Conservation (phyloP, 2,888 invertebrate genomes). For the Pammene aurita region DNA sequence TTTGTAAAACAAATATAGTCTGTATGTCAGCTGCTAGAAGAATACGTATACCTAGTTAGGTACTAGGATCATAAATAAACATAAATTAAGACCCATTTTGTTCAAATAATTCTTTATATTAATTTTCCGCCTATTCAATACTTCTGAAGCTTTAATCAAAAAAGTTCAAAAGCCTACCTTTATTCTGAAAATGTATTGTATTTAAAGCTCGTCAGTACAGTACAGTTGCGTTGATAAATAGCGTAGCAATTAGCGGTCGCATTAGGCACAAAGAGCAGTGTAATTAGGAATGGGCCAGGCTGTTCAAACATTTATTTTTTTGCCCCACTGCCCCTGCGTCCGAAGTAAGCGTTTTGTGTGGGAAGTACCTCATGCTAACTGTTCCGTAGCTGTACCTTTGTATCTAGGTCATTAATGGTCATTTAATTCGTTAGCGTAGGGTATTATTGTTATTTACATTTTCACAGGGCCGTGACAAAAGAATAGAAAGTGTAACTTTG, state of each 20-base stretch:
- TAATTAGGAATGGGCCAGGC: slow-evolving; percentile 41
- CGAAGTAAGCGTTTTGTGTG: slow-evolving; percentile 11
- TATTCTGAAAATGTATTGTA: slow-evolving; percentile 29
- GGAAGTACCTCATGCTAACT: slow-evolving; percentile 5
- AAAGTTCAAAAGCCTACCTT: slow-evolving; percentile 19
- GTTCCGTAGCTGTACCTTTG: slow-evolving; percentile 14
- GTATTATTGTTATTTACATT: too few relatives aligned
- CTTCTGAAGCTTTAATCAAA: slow-evolving; percentile 1
- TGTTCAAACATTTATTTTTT: slow-evolving; percentile 42
- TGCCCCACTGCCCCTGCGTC: slow-evolving; percentile 39
- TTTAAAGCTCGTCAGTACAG: slow-evolving; percentile 38
- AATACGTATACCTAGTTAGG: too few relatives aligned
- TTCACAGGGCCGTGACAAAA: too few relatives aligned
- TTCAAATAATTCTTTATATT: not conserved
- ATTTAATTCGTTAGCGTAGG: too few relatives aligned
- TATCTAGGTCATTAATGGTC: not conserved
- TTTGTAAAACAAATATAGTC: too few relatives aligned
- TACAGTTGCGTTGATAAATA: slow-evolving; percentile 41
- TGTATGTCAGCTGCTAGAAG: too few relatives aligned
- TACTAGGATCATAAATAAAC: not conserved
- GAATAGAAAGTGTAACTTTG: too few relatives aligned
- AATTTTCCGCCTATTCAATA: slow-evolving; percentile 4
- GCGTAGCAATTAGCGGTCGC: slow-evolving; percentile 40
- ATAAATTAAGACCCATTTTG: not conserved
- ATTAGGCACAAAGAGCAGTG: slow-evolving; percentile 41